phyloP scores from a whole-genome alignment of 92 coral and sea anemone genomes.

The Zoanthus gigantus region DNA sequence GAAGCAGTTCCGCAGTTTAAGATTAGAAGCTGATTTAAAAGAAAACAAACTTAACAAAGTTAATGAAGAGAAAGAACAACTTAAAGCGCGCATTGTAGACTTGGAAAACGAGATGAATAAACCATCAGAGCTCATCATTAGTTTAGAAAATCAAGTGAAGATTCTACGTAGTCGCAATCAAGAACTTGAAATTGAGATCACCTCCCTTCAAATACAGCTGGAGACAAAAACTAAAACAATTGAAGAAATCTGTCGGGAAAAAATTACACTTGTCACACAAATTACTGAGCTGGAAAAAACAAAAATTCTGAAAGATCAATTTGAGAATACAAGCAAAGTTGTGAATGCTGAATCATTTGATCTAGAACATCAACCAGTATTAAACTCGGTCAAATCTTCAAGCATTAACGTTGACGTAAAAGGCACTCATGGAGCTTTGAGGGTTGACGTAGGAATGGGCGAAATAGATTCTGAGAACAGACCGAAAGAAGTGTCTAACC shows the following conservation, averaged over 20 bases:
- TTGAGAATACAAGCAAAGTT: not conserved
- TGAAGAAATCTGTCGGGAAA: constrained; percentile 17
- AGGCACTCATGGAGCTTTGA: not conserved
- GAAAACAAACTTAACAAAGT: constrained; percentile 39
- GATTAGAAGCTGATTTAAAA: constrained; percentile 38
- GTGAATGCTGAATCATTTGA: not conserved
- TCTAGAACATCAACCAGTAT: not conserved
- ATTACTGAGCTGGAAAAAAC: constrained; percentile 33
- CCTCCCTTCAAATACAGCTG: constrained; percentile 22
- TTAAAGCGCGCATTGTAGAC: constrained; percentile 63
- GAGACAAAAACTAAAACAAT: constrained; percentile 8
- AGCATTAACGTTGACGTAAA: not conserved
- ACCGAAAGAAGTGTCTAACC: not conserved
- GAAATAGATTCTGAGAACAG: not conserved
- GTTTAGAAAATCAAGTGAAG: not conserved
- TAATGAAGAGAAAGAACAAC: constrained; percentile 59
- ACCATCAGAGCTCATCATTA: not conserved
- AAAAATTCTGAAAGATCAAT: not conserved
- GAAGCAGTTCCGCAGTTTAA: constrained; percentile 36
- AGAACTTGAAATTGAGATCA: constrained; percentile 27
- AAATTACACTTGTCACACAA: constrained; percentile 2
- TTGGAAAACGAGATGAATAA: constrained; percentile 64
- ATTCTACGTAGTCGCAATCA: not conserved
- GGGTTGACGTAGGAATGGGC: constrained; percentile 7
- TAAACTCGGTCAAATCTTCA: not conserved